These are phyloP conservation scores for Lacerta viridis DNA, from an alignment of 2,797 vertebrate genomes.

Conservation along the genomic window DNA sequence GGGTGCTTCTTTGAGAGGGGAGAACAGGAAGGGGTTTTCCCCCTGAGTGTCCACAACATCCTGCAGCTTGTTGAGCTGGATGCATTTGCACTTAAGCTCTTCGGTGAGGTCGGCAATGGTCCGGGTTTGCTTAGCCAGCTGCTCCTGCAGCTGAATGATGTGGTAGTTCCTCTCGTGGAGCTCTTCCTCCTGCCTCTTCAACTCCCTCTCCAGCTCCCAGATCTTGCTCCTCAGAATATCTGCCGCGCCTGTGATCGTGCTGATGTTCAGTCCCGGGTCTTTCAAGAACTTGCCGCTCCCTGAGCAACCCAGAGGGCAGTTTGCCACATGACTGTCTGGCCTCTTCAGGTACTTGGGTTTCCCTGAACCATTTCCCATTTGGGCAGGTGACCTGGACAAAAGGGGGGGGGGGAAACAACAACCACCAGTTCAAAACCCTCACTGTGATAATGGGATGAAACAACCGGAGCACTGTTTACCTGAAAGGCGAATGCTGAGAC, in stretches of 20 bases:
- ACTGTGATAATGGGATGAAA: background rate
- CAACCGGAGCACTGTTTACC: conserved; percentile 18
- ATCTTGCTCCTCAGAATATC: conserved; percentile 84
- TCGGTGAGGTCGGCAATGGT: conserved; percentile 87
- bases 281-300: conserved; percentile 62
- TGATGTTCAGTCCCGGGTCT: conserved; percentile 45
- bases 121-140: conserved; percentile 84
- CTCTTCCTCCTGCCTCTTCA: conserved; percentile 87
- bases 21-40: conserved; percentile 71
- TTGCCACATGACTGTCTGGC: conserved; percentile 71
- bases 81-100: conserved; percentile 88
- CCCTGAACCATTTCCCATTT: conserved; percentile 92
- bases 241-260: conserved; percentile 55
- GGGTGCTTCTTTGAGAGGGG: conserved; percentile 75
- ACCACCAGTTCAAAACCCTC: background rate
- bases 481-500: conserved; percentile 29
- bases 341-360: conserved; percentile 89
- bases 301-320: conserved; percentile 57
- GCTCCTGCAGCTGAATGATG: conserved; percentile 86
- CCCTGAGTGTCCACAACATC: conserved; percentile 82
- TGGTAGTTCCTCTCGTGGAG: conserved; percentile 82
- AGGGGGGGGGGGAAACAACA: background rate
- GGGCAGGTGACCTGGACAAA: conserved; percentile 67
- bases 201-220: conserved; percentile 88
- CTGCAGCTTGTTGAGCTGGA: conserved; percentile 90